Evolutionary conservation across 2,113 vertebrate genomes (phyloP).

Genomic region (Petroica traversi): DNA sequence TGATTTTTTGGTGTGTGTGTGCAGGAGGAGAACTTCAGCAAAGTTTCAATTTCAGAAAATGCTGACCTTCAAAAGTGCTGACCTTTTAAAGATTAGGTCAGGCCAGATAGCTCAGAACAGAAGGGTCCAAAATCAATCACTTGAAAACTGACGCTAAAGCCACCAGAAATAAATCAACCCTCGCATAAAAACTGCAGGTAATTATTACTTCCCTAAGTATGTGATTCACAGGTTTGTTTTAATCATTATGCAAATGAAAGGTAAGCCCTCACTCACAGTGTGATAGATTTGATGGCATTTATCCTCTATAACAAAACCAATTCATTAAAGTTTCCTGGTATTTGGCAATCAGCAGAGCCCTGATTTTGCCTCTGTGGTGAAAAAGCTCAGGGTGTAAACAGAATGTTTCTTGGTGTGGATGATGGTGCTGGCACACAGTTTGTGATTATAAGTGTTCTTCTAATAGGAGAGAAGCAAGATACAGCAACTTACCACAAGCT

Average conservation of each 20-base stretch:
- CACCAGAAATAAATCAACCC: background rate
- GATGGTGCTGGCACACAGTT: background rate
- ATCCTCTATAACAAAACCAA: background rate
- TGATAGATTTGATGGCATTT: background rate
- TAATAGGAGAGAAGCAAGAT: background rate
- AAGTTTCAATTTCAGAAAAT: background rate
- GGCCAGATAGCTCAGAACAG: background rate
- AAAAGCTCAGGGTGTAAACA: background rate
- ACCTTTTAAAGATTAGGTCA: background rate
- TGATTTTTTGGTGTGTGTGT: background rate
- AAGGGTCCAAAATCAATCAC: background rate
- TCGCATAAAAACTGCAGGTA: background rate
- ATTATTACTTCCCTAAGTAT: background rate
- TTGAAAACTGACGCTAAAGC: background rate
- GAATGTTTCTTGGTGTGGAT: background rate
- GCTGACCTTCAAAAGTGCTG: background rate
- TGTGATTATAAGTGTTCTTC: background rate
- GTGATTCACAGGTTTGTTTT: background rate
- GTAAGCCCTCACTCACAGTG: background rate
- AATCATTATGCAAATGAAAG: constrained; percentile 19
- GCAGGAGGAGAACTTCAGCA: background rate
- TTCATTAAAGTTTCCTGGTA: background rate
- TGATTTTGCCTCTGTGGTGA: background rate
- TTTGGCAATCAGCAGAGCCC: background rate
- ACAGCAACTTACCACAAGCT: background rate